A percentile compares a stretch with the other conserved stretches of the same genome.
phyloP scores from a whole-genome alignment of 2,113 vertebrate genomes.

The Leucopsar rothschildi region DNA sequence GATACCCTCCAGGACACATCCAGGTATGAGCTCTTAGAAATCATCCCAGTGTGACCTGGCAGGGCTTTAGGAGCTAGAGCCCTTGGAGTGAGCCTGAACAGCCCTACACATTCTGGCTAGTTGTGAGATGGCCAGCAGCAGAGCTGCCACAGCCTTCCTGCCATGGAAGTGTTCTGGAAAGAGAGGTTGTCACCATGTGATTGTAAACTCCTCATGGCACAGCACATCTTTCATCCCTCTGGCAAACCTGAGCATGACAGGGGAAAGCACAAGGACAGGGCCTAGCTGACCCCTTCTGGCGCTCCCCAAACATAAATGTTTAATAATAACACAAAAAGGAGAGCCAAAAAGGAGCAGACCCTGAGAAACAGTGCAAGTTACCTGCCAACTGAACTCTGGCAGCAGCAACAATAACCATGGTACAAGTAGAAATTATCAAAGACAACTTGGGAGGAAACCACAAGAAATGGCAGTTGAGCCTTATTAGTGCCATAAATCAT shows the following conservation, averaged over 20 bases:
- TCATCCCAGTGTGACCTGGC: not conserved
- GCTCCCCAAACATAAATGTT: not conserved
- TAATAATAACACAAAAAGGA: not conserved
- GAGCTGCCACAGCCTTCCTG: not conserved
- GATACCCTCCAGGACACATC: not conserved
- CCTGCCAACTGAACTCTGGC: conserved; percentile 30
- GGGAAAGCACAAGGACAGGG: not conserved
- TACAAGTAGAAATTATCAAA: conserved; percentile 39
- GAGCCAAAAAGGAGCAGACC: not conserved
- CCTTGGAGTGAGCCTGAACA: not conserved
- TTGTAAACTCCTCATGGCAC: not conserved
- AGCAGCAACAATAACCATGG: conserved; percentile 22
- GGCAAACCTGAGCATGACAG: not conserved
- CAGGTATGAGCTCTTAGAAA: not conserved
- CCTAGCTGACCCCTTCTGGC: not conserved
- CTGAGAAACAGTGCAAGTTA: not conserved
- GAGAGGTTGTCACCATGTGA: accelerated
- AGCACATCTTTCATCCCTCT: not conserved
- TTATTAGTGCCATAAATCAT: conserved; percentile 77
- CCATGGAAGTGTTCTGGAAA: not conserved
- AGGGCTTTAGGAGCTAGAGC: not conserved
- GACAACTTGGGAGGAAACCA: conserved; percentile 68
- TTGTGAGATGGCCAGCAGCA: not conserved
- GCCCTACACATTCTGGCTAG: not conserved
- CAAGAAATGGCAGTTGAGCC: conserved; percentile 65